These are phyloP conservation scores for Aspidapion aeneum DNA, from an alignment of 2,888 invertebrate species.

Conservation along the genomic window DNA sequence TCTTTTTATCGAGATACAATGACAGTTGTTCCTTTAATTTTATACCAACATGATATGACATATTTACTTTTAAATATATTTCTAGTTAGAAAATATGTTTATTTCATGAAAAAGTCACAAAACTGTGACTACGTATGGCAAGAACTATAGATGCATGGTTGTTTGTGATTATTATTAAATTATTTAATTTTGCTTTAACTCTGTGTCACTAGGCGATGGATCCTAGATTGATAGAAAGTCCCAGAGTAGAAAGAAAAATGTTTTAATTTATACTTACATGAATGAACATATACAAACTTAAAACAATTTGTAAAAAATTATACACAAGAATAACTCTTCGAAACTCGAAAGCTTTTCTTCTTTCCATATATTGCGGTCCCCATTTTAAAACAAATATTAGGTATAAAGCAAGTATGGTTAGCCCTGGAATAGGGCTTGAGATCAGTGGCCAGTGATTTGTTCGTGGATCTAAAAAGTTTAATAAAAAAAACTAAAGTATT, in stretches of 20 bases:
- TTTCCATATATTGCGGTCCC: slow-evolving; percentile 86
- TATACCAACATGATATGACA: too few relatives aligned
- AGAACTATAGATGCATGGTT: background rate
- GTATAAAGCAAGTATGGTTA: slow-evolving; percentile 64
- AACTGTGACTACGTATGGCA: too few relatives aligned
- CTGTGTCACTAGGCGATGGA: background rate
- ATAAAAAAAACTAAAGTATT: too few relatives aligned
- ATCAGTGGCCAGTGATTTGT: slow-evolving; percentile 71
- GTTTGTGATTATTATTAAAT: background rate
- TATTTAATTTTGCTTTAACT: background rate
- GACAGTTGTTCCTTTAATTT: too few relatives aligned
- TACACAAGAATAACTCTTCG: slow-evolving; percentile 77
- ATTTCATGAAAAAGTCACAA: too few relatives aligned
- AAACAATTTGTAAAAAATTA: slow-evolving; percentile 82
- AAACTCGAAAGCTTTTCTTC: slow-evolving; percentile 79
- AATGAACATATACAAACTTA: slow-evolving; percentile 77
- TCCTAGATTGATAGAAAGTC: background rate
- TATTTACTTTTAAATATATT: too few relatives aligned
- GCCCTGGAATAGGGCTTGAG: slow-evolving; percentile 60
- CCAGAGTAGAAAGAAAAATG: background rate
- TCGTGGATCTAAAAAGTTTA: slow-evolving; percentile 53
- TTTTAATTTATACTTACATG: slow-evolving; percentile 54
- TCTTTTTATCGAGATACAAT: too few relatives aligned
- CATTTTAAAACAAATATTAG: slow-evolving; percentile 69
- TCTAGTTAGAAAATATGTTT: too few relatives aligned